Evolutionary conservation across 2,888 invertebrate species (phyloP).

Genomic region (Drosophila leonis): DNA sequence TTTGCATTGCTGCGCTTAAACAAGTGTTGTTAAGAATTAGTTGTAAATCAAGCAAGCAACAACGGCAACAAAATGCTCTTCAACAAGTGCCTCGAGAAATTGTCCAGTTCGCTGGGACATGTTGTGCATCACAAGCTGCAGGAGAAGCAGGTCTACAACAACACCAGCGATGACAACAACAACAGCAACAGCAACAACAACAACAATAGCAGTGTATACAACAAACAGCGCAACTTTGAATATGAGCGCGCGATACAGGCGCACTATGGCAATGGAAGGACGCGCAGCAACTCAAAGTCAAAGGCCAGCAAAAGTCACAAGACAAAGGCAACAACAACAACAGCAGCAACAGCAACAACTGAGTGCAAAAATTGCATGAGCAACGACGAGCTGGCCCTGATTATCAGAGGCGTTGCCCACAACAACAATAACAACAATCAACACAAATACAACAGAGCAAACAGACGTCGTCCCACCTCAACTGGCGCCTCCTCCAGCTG

Average conservation of each 20-base stretch:
- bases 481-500: constrained; percentile 57
- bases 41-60: constrained; percentile 4
- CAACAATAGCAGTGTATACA: constrained; percentile 44
- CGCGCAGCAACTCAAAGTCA: constrained; percentile 30
- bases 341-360: neutral
- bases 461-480: constrained; percentile 47
- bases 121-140: constrained; percentile 75
- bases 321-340: constrained; percentile 32
- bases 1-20: constrained; percentile 4
- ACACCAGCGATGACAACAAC: constrained; percentile 45
- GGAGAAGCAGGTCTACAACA: constrained; percentile 71
- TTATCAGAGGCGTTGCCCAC: constrained; percentile 63
- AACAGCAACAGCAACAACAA: constrained; percentile 38
- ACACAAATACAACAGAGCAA: constrained; percentile 7
- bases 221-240: constrained; percentile 74
- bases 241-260: constrained; percentile 82
- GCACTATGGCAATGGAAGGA: constrained; percentile 65
- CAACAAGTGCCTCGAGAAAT: constrained; percentile 84
- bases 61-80: constrained; percentile 77
- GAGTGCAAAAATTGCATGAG: constrained; percentile 68
- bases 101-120: constrained; percentile 81
- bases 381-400: constrained; percentile 71
- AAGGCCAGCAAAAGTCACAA: constrained; percentile 47
- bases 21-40: constrained; percentile 27
- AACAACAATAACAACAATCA: constrained; percentile 27